Base-by-base conservation (phyloP, 2,888 invertebrate species). In the Cotesia congregata region DNA sequence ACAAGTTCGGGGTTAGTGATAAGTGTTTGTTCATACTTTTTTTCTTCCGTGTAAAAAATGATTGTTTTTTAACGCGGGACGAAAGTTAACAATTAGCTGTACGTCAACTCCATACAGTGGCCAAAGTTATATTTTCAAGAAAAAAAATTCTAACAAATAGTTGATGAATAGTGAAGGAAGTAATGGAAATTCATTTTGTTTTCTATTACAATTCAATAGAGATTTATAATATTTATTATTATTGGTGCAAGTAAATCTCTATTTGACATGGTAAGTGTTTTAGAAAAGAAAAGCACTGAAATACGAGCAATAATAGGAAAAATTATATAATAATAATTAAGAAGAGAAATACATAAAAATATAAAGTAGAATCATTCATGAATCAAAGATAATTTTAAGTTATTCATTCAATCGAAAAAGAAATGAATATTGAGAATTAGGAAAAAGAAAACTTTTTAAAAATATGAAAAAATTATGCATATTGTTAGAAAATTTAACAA, bases 251-350 rank as follows among this genome's bases (percentile, higher is more conserved):
- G 62, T 76, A 75, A 39, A 39, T 50, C 50, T 50, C 50, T 50
- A 7, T 50, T 9, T 12, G 9, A 50, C 50, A 65, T 72, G 30
- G 17, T 15, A 15, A 61, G 39, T 72, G n/a, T 30, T 30, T 38
- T 15, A 6, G 71, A 15, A 60, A 50, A 30, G 60, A 50, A 50
- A 50, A 87, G 84, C 85, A 86, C 84, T 86, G 85, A 86, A 84
- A 81, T 84, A 85, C 79, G 88, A 89, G 88, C 88, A 89, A 88
- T 88, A 89, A 87, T 87, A 85, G 83, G 82, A 76, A 79, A 74
- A 80, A 77, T 77, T 70, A 70, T 12, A 50, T 50, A 12, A 50
- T 50, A 50, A 50, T 50, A 12, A 50, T 50, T 50, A 50, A 12
- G 7, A 50, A 50, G 50, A 50, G 50, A 50, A 68, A 67, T 12